Evolutionary conservation across 53 echinoderm and acorn worm genomes (phyloP).

Genomic region (Antedon mediterranea): DNA sequence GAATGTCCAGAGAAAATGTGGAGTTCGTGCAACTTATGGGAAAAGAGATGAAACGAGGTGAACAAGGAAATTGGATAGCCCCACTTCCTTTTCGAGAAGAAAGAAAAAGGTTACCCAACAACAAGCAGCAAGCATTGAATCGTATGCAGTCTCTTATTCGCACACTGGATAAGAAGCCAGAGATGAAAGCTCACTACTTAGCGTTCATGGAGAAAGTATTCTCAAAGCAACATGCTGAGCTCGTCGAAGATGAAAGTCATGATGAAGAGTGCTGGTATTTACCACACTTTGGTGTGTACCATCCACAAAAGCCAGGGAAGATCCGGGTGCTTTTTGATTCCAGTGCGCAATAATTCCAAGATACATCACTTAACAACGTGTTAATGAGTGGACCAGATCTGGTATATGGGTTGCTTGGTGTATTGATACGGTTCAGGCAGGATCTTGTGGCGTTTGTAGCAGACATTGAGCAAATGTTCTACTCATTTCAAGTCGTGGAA

Average conservation of each 20-base stretch:
- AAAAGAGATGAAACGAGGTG: not conserved
- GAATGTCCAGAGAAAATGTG: not conserved
- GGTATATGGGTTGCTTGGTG: not conserved
- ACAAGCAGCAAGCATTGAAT: no score
- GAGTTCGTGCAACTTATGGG: not conserved
- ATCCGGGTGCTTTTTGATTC: not conserved
- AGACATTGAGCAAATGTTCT: conserved; percentile 27
- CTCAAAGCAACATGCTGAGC: no score
- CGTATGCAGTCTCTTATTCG: no score
- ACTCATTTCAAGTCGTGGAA: conserved; percentile 16
- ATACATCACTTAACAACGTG: not conserved
- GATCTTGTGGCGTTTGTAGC: not conserved
- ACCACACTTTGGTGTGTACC: no score
- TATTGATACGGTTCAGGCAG: not conserved
- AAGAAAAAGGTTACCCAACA: no score
- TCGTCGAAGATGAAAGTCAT: no score
- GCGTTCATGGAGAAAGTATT: no score
- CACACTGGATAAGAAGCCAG: no score
- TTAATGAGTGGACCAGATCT: not conserved
- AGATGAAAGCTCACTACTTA: no score
- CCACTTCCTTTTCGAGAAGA: no score
- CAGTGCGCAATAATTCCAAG: not conserved
- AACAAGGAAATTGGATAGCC: not conserved
- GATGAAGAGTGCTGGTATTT: no score
- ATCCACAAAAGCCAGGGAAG: no score